A percentile compares a stretch with the other conserved stretches of the same genome.
Conservation (phyloP, 2,113 vertebrate species). For the Anhinga anhinga region DNA sequence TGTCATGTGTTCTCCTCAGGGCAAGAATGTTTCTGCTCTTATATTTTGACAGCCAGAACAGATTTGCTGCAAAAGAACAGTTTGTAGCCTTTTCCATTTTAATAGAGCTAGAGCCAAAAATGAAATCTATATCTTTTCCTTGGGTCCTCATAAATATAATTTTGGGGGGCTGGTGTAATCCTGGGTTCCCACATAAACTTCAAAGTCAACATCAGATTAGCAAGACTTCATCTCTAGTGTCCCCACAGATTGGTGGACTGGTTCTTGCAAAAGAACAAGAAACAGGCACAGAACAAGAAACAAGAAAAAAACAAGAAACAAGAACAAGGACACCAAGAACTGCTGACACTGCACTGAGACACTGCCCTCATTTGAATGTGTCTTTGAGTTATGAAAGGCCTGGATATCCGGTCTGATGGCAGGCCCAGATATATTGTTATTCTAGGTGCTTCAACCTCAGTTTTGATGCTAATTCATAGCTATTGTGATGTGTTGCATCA, state of each 20-base stretch:
- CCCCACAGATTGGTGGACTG: not conserved
- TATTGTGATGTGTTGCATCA: not conserved
- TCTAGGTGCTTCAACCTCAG: not conserved
- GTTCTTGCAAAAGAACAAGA: not conserved
- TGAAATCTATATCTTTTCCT: not conserved
- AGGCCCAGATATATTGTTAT: not conserved
- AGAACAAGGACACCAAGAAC: not conserved
- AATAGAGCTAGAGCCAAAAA: not conserved
- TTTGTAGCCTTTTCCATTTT: not conserved
- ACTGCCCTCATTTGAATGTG: not conserved
- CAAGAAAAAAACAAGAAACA: not conserved
- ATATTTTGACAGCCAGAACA: not conserved
- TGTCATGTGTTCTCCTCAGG: conserved; percentile 4
- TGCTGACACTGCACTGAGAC: not conserved
- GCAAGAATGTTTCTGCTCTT: not conserved
- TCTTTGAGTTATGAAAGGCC: not conserved
- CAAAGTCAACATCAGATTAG: not conserved
- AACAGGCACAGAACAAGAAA: not conserved
- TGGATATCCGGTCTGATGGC: not conserved
- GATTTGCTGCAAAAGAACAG: conserved; percentile 5
- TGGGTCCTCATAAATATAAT: not conserved
- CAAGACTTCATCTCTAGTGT: not conserved
- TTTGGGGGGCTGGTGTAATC: not conserved
- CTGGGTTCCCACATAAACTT: not conserved
- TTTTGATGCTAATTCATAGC: not conserved